phyloP scores from a whole-genome alignment of 2,888 invertebrate genomes.

The Plebejus argus region DNA sequence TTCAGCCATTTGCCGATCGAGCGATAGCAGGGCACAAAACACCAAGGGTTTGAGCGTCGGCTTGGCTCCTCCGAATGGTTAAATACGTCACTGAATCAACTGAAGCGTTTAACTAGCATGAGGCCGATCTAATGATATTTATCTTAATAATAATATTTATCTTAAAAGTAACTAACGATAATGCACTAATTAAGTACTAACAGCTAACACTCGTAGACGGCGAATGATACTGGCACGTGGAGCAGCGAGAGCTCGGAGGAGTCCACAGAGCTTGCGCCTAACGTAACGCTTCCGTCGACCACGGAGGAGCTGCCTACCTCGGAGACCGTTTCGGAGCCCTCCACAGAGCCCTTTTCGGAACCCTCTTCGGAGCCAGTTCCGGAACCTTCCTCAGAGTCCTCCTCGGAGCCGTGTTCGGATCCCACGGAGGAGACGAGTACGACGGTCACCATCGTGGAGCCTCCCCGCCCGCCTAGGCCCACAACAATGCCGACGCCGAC shows the following conservation, averaged over 20 bases:
- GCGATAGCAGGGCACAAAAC: too few relatives aligned
- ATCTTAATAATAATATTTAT: too few relatives aligned
- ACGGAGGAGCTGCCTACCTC: not conserved
- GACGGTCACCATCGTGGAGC: constrained; percentile 29
- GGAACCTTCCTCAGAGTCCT: not conserved
- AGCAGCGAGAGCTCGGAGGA: constrained; percentile 13
- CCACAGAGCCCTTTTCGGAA: not conserved
- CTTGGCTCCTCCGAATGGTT: too few relatives aligned
- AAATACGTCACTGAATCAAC: too few relatives aligned
- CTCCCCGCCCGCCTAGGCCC: constrained; percentile 32
- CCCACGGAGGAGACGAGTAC: not conserved
- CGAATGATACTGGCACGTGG: not conserved
- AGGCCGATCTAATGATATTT: too few relatives aligned
- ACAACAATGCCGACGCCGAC: constrained; percentile 31
- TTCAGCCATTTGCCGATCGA: not conserved
- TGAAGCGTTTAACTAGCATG: too few relatives aligned
- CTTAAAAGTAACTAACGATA: not conserved
- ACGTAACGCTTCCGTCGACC: not conserved
- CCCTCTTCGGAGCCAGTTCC: constrained; percentile 37
- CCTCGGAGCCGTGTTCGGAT: constrained; percentile 36
- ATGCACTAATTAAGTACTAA: not conserved
- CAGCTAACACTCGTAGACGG: not conserved
- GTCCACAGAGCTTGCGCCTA: not conserved
- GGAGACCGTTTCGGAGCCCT: constrained; percentile 35
- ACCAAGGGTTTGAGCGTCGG: too few relatives aligned